Base-by-base conservation (phyloP, 2,888 invertebrate genomes). In the Cecidostiba fungosa region DNA sequence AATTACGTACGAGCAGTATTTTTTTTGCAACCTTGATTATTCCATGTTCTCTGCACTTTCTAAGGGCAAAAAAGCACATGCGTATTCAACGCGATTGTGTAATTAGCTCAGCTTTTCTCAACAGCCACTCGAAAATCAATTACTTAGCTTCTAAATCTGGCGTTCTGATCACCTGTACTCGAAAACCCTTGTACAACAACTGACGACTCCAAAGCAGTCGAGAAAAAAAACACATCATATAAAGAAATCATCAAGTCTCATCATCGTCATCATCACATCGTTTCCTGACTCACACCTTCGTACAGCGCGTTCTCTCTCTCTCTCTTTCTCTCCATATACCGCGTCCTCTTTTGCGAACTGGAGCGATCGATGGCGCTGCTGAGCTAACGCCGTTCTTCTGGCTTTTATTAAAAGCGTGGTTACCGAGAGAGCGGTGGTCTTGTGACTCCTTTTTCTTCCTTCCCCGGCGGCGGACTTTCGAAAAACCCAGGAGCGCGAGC, bases 301-400 rank as follows among this genome's bases (percentile, higher is more conserved):
- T n/a, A 54, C 54, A 54, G 54, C 78, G 19, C n/a, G 47, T 4
- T 62, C 8, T 26, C n/a, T 70, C 19, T 59, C 26, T 32, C 43
- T 62, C 12, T 29, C 73, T 73, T 50, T 73, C 47, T 43, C 47
- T 19, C 14, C 39, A 0, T 4, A 4, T 12, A n/a, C n/a, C 47
- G 29, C 66, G 82, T 77, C 59, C 82, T 70, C 82, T 82, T 82
- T 82, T n/a, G 59, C 70, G 54, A 83, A 77, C 83, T 83, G 83
- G 83, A 83, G 72, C 83, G 77, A 83, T 83, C 83, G 83, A 83
- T 83, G 82, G 19, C 29, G 54, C 50, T 23, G 32, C n/a, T 16
- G 43, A 47, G 74, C 50, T 14, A n/a, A 36, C 23, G 74, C 72
- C 39, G 76, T 76, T 32, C 10, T 36, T 39, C 72, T 39, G 66